Percentiles rank a stretch among this genome's conserved stretches.
phyloP scores from a whole-genome alignment of 2,113 vertebrate species.

The Tenebrosternarchus preto region DNA sequence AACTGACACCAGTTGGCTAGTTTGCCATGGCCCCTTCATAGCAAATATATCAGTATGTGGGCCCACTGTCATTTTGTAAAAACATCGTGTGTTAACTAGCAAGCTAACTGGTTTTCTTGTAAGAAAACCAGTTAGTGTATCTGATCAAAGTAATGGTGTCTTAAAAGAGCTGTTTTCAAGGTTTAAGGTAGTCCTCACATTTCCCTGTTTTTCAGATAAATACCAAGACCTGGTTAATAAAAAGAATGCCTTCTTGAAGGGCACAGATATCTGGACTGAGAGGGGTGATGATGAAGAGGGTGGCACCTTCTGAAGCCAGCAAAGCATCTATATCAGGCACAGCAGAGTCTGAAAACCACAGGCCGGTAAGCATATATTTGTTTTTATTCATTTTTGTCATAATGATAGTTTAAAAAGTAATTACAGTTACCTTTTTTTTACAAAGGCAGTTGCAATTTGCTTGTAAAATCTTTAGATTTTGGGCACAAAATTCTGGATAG shows the following conservation, averaged over 20 bases:
- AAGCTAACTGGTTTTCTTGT: not conserved
- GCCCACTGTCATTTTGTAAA: too few species aligned
- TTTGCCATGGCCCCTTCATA: not conserved
- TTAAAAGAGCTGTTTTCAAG: not conserved
- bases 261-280: constrained; percentile 15
- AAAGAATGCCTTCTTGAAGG: constrained; percentile 8
- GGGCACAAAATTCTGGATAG: not conserved
- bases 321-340: not conserved
- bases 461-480: not conserved
- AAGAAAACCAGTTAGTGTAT: too few species aligned
- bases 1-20: not conserved
- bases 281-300: not conserved
- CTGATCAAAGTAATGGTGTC: not conserved
- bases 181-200: not conserved
- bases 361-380: not conserved
- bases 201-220: not conserved
- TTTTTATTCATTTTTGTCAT: not conserved
- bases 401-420: not conserved
- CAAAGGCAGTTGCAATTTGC: too few species aligned
- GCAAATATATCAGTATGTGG: too few species aligned
- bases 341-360: too few species aligned
- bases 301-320: not conserved
- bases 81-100: not conserved
- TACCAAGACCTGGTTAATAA: not conserved
- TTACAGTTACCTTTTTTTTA: too few species aligned